Percentiles rank a stretch among this genome's conserved stretches.
These are phyloP conservation scores for Thaumatotibia leucotreta DNA, from an alignment of 1,140 invertebrate genomes.

Conservation along the genomic window DNA sequence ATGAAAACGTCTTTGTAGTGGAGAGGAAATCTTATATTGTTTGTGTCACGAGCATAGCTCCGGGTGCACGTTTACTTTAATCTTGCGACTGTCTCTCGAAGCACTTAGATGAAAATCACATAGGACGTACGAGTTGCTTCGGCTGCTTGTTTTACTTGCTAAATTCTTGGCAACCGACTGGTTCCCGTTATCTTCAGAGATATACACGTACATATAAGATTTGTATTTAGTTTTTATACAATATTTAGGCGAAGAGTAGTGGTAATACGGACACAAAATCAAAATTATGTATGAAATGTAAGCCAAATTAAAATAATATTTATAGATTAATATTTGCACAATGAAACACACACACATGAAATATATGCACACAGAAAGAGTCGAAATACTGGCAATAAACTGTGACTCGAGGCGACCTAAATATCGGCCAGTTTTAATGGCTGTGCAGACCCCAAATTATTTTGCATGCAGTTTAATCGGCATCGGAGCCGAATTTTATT, in stretches of 20 bases:
- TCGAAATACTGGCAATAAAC: neutral
- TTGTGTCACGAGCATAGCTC: neutral
- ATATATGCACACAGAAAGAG: too few relatives aligned
- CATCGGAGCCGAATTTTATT: neutral
- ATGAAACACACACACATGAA: neutral
- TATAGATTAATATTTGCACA: too few relatives aligned
- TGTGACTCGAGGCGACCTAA: constrained; percentile 3
- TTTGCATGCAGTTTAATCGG: neutral
- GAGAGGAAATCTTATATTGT: neutral
- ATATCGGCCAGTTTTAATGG: neutral
- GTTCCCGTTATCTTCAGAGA: neutral
- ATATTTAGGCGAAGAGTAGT: too few relatives aligned
- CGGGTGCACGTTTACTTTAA: neutral
- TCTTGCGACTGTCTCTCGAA: neutral
- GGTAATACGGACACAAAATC: too few relatives aligned
- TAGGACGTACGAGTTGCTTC: constrained; percentile 1
- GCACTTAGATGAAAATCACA: constrained; percentile 10
- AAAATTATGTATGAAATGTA: too few relatives aligned
- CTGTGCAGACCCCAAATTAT: constrained; percentile 12
- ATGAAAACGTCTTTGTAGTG: neutral
- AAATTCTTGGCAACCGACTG: constrained; percentile 7
- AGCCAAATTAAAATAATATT: too few relatives aligned
- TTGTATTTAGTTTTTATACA: too few relatives aligned
- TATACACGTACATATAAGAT: neutral
- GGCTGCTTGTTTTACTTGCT: constrained; percentile 5